Evolutionary conservation across 2,797 vertebrate genomes (phyloP).

Genomic region (Astyanax mexicanus): DNA sequence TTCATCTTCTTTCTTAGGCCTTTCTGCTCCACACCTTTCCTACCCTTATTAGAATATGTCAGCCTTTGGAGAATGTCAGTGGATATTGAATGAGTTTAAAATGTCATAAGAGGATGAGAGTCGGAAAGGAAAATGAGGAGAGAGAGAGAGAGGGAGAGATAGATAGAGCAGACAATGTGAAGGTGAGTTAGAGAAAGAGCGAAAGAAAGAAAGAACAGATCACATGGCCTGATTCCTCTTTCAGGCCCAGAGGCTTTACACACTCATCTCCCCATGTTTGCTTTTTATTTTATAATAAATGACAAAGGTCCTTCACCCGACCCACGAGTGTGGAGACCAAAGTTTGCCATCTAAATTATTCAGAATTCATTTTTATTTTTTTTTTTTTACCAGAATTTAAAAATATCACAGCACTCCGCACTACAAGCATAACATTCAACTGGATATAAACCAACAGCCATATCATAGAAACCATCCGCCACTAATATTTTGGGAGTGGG

Average conservation of each 20-base stretch:
- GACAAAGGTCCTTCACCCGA: neutral
- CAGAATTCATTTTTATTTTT: slow-evolving; percentile 2
- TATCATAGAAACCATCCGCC: too few relatives aligned
- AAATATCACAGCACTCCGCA: too few relatives aligned
- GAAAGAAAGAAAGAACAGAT: neutral
- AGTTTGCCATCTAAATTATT: neutral
- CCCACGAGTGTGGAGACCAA: neutral
- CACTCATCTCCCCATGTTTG: slow-evolving; percentile 47
- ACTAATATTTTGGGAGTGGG: too few relatives aligned
- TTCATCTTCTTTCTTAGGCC: slow-evolving; percentile 40
- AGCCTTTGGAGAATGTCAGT: slow-evolving; percentile 73
- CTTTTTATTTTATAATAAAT: slow-evolving; percentile 43
- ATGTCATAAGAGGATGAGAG: slow-evolving; percentile 69
- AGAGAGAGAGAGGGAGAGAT: neutral
- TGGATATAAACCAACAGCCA: too few relatives aligned
- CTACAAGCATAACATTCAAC: too few relatives aligned
- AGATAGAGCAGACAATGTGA: neutral
- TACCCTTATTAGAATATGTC: slow-evolving; percentile 60
- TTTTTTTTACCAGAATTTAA: too few relatives aligned
- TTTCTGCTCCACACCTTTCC: neutral
- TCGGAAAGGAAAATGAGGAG: slow-evolving; percentile 53
- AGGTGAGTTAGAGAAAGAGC: slow-evolving; percentile 19
- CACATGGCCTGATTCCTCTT: neutral
- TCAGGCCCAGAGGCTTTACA: neutral
- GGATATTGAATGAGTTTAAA: slow-evolving; percentile 73